Evolutionary conservation across 2,888 invertebrate genomes (phyloP).

Genomic region (Hyppa rectilinea): DNA sequence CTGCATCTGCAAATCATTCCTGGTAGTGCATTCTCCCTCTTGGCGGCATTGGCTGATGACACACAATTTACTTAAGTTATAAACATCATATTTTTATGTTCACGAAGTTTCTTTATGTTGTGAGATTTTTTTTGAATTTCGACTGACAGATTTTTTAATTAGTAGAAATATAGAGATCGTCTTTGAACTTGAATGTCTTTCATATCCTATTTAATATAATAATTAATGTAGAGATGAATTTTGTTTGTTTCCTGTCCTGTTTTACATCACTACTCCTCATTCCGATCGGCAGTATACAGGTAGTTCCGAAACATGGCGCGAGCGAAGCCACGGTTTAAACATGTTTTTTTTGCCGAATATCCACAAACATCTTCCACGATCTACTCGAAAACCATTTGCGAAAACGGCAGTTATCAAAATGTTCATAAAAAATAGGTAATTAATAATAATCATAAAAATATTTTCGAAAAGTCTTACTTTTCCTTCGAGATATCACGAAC

Average conservation of each 20-base stretch:
- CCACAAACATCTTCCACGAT: slow-evolving; percentile 16
- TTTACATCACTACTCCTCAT: background rate
- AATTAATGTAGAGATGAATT: slow-evolving; percentile 14
- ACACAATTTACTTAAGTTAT: background rate
- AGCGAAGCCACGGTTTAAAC: background rate
- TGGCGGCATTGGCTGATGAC: background rate
- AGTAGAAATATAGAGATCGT: background rate
- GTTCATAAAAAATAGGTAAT: slow-evolving; percentile 36
- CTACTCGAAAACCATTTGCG: slow-evolving; percentile 59
- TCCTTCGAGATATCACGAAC: slow-evolving; percentile 47
- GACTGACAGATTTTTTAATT: background rate
- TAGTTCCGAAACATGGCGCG: slow-evolving; percentile 17
- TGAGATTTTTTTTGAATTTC: background rate
- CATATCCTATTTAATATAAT: slow-evolving; percentile 24
- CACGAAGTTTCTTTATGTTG: background rate
- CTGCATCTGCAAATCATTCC: background rate
- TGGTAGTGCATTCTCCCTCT: background rate
- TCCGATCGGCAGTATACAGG: slow-evolving; percentile 7
- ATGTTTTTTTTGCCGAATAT: slow-evolving; percentile 9
- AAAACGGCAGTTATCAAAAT: slow-evolving; percentile 22
- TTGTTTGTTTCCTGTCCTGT: background rate
- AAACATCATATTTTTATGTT: background rate
- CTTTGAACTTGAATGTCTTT: slow-evolving; percentile 18
- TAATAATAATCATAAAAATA: slow-evolving; percentile 40
- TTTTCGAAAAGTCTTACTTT: slow-evolving; percentile 60